Base-by-base conservation (phyloP, 2,113 vertebrate genomes). In the Heterochromis multidens region DNA sequence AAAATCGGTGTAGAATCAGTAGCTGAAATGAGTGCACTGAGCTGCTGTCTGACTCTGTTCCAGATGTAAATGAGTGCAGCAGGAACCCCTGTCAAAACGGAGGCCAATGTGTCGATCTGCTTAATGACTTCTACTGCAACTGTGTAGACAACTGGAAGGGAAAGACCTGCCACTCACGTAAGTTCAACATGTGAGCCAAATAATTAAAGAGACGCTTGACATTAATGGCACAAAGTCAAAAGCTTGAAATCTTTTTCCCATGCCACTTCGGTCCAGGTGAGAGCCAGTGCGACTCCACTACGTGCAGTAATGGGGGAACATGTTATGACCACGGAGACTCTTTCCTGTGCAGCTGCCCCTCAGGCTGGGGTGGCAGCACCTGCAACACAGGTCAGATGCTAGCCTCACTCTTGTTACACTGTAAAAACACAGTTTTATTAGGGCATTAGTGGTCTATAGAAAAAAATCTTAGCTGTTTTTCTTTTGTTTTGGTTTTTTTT, bases 141-240 rank as follows among this genome's bases (percentile, higher is more conserved):
- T 99, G 98, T 23, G 95, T 96, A 2, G 97, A 97, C 74, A 96
- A 95, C 91, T 99, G 98, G 98, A 99, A 99, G 92, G 98, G 98
- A 77, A 99, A 99, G 94, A 98, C 97, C 52, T 99, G 98, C 94
- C 97, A 97, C 91, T 99, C 97, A 7, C 96, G 98, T 87, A n/a
- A 83, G 86, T 76, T 62, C 21, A 46, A 5, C 43, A 31, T 52
- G 25, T 4, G 43, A 74, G 43, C 70, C 46, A 54, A 8, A 27
- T 54, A 46, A 14, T 5, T n/a, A 74, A 1, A 70, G 6, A 46
- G 14, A 70, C 19, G 2, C 49, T 4, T 16, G 23, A 19, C 21
- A 29, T 12, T 21, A 5, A n/a, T 67, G 82, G 78, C 74, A 8
- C 19, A 1, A 10, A 35, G 31, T 79, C 84, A 85, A 43, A 29